Conservation (phyloP, 2,888 invertebrate genomes). For the Acanthosoma haemorrhoidale region DNA sequence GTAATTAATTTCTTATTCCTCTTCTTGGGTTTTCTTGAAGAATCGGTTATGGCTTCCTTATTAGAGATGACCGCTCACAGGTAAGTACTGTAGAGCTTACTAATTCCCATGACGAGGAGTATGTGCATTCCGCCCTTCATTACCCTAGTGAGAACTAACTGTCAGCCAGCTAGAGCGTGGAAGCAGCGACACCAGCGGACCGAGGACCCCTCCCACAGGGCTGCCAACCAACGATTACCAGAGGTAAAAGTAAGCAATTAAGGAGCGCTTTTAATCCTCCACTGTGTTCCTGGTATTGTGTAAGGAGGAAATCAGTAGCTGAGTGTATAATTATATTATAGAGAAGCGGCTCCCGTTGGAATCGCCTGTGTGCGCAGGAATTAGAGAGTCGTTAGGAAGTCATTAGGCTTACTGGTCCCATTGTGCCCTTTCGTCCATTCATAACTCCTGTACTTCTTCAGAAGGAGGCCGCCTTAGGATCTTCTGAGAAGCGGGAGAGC, state of each 20-base stretch:
- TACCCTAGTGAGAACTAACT: too few species aligned
- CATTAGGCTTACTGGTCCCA: constrained; percentile 3
- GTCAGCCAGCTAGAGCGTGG: neutral
- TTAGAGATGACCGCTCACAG: too few species aligned
- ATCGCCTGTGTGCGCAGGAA: neutral
- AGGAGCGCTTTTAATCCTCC: neutral
- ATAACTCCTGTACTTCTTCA: neutral
- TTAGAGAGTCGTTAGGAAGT: constrained; percentile 22
- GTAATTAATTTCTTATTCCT: too few species aligned
- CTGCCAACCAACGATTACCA: constrained; percentile 8
- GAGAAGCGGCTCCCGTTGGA: neutral
- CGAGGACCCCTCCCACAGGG: neutral
- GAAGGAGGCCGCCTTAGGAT: neutral
- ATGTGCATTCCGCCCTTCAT: too few species aligned
- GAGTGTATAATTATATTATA: constrained; percentile 14
- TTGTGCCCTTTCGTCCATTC: constrained; percentile 9
- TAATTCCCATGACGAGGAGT: too few species aligned
- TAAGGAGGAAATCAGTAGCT: constrained; percentile 21
- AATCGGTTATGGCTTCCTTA: too few species aligned
- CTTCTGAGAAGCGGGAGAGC: neutral
- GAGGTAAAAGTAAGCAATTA: constrained; percentile 21
- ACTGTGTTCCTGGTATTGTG: constrained; percentile 12
- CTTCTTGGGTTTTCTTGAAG: too few species aligned
- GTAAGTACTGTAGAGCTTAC: too few species aligned
- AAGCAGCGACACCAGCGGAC: neutral